Base-by-base conservation (phyloP, 2,113 vertebrate genomes). In the Phalacrocorax aristotelis region DNA sequence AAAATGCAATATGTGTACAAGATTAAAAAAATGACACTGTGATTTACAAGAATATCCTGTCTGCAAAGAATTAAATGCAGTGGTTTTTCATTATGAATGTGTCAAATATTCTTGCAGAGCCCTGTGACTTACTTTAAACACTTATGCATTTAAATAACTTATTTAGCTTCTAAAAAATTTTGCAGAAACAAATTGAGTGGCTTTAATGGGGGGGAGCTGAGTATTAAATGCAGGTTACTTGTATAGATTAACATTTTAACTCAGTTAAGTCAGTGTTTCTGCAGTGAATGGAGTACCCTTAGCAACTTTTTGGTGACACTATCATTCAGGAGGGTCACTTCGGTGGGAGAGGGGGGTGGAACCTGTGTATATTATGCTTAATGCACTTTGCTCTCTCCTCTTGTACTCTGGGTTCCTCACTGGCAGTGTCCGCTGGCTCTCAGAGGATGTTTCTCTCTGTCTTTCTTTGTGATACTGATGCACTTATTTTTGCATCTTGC, bases 141-240 rank as follows among this genome's bases (percentile, higher is more conserved):
- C 85, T 98, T 98, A 95, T 84, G 93, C 96, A 97, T 98, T 98
- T 98, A 98, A 97, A 97, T 98, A 97, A 97, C 96, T 97, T 98
- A 92, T 49, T 98, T 98, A 98, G 94, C 83, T 88, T 94, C 90
- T 93, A 51, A 89, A 87, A 66, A 58, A 81, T 86, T 97, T 94
- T 78, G 81, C 46, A 75, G 93, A 97, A 93, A 27, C 83, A 97
- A 96, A 95, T 93, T 89, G 86, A 89, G 94, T 94, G 90, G 38
- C 95, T 96, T 93, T 90, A 95, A 93, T 96, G 71, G 34, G 74
- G 76, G 68, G 79, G 92, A 93, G 80, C 6, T 92, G 26, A 55
- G 25, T 90, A 52, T 97, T 96, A 95, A 97, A 96, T 69, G 74
- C 29, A 93, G 93, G 83, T 95, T 95, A 93, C 77, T 95, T 44